Evolutionary conservation across 37 sponge, comb jelly and placozoan genomes (phyloP), one percentile per base, ranked within the genome.

Genomic region (Chondrilla cf. caribensis): DNA sequence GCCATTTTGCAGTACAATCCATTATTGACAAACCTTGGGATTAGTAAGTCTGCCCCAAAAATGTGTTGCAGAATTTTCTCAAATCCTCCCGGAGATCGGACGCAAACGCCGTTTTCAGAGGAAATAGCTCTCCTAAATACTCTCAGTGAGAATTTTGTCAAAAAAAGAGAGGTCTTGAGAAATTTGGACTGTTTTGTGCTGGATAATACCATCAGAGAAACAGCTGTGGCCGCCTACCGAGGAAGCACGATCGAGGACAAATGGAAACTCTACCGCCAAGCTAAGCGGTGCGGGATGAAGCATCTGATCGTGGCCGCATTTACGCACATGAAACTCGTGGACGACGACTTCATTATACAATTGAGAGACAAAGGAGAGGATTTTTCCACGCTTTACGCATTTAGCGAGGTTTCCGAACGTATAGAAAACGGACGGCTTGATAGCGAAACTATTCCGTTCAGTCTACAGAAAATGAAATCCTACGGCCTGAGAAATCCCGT

Each of bases 201-300:
- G 79, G 85, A 84, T 79, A 84, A 39, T 60, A 79, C 85, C 2
- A 79, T 84, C 65, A 25, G 85, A 11, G 85, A 84, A 58, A 84
- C 62, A 15, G 79, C 85, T 3, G 85, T 84, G 24, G 78, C 78
- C 3, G 55, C 42, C 21, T n/a, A 79, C n/a, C 54, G 78, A 15
- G 85, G 85, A 15, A 78, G 79, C 79, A 84, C 85, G 44, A 39
- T 84, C 35, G 85, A 84, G 15, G 59, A 84, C 78, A 84, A 84
- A 25, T 22, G 40, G 65, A 68, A 19, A 18, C 79, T 84, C 37
- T 81, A 79, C 60, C 22, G 79, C 25, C 78, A 84, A 84, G 58
- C 79, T 7, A 84, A 84, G 66, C 79, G 79, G 62, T 78, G 79
- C 25, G 85, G 85, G 25, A 60, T 79, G 19, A 57, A 84, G 58